Evolutionary conservation across 2,113 vertebrate genomes (phyloP).

Genomic region (Chauna torquata): DNA sequence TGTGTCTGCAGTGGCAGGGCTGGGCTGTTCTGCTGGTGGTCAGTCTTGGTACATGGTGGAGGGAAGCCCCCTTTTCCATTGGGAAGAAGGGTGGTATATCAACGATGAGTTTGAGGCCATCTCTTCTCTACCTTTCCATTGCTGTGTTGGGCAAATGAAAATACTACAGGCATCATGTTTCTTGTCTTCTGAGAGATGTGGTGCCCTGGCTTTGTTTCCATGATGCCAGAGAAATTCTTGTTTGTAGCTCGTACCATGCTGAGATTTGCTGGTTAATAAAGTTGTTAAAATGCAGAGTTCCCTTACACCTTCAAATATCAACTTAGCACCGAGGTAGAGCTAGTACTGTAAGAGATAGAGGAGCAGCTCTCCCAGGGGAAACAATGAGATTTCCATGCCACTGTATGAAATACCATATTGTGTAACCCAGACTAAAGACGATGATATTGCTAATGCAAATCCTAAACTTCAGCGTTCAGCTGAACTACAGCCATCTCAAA

Average conservation of each 20-base stretch:
- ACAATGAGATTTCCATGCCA: neutral
- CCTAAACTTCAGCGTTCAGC: neutral
- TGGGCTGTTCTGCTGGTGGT: neutral
- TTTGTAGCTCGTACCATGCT: neutral
- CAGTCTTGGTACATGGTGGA: neutral
- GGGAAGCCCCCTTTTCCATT: neutral
- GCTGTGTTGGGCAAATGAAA: neutral
- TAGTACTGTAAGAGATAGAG: neutral
- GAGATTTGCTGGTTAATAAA: neutral
- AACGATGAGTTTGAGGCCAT: neutral
- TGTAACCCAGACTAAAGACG: neutral
- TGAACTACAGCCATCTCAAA: neutral
- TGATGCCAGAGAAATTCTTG: neutral
- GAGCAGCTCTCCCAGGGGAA: neutral
- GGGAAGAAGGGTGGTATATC: neutral
- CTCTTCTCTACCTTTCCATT: neutral
- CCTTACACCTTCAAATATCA: neutral
- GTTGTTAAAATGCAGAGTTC: neutral
- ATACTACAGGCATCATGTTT: neutral
- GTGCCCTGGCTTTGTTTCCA: neutral
- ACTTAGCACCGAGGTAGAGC: neutral
- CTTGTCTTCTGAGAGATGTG: neutral
- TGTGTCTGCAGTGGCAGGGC: neutral
- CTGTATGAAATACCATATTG: neutral
- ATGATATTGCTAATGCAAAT: neutral